phyloP scores from a whole-genome alignment of 2,888 invertebrate species.

The Pristionchus arcanus region DNA sequence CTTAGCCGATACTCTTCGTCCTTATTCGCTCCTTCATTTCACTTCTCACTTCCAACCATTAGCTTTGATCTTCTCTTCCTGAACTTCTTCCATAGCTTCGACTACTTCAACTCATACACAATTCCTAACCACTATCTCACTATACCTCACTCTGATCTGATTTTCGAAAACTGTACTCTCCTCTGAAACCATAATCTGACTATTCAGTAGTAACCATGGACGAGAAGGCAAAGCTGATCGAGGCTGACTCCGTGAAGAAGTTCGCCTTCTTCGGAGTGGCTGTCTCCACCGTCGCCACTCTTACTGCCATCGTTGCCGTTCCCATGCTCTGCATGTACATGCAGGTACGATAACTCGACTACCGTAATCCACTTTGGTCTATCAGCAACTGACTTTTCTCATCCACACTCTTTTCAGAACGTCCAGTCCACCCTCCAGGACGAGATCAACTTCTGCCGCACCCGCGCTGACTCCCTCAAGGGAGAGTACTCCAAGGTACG shows the following conservation, averaged over 20 bases:
- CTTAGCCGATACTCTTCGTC: constrained; percentile 23
- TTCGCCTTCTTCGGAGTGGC: constrained; percentile 77
- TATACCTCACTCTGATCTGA: too few species aligned
- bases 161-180: too few species aligned
- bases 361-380: not conserved
- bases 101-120: not conserved
- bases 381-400: not conserved
- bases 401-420: constrained; percentile 61
- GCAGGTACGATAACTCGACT: constrained; percentile 37
- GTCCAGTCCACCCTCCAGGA: constrained; percentile 73
- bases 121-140: not conserved
- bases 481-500: constrained; percentile 69
- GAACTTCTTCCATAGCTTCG: not conserved
- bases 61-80: not conserved
- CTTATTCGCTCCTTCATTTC: not conserved
- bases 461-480: constrained; percentile 68
- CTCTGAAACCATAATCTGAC: too few species aligned
- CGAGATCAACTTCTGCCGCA: constrained; percentile 75
- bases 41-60: not conserved
- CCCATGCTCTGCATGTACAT: constrained; percentile 74
- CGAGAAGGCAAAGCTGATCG: constrained; percentile 59
- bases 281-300: constrained; percentile 66
- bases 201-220: constrained; percentile 38
- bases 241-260: constrained; percentile 75
- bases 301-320: constrained; percentile 67